Percentiles rank a stretch among this genome's conserved stretches.
phyloP scores from a whole-genome alignment of 2,888 invertebrate genomes.

The Beris morrisii region DNA sequence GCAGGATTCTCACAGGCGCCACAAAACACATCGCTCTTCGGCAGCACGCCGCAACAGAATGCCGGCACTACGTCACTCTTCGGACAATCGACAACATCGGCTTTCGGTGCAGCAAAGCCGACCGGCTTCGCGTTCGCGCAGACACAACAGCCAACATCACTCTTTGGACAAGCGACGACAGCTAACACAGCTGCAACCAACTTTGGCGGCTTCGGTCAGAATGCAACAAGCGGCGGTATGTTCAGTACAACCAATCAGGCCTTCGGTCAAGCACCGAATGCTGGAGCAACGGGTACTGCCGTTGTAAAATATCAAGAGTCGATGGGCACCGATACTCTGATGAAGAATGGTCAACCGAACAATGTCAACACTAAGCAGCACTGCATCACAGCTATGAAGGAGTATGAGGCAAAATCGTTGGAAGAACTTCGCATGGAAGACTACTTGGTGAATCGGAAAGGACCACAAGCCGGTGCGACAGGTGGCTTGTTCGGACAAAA shows the following conservation, averaged over 20 bases:
- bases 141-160: constrained; percentile 54
- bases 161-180: constrained; percentile 61
- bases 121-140: constrained; percentile 50
- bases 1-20: constrained; percentile 53
- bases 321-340: constrained; percentile 86
- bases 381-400: constrained; percentile 98
- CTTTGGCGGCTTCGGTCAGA: constrained; percentile 67
- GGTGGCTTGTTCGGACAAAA: constrained; percentile 60
- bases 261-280: constrained; percentile 47
- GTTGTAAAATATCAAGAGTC: constrained; percentile 82
- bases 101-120: constrained; percentile 63
- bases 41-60: constrained; percentile 56
- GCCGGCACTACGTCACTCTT: constrained; percentile 63
- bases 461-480: constrained; percentile 59
- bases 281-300: constrained; percentile 64
- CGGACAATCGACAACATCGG: constrained; percentile 62
- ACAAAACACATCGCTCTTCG: constrained; percentile 64
- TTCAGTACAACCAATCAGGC: constrained; percentile 57
- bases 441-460: constrained; percentile 88
- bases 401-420: constrained; percentile 91
- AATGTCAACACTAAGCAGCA: constrained; percentile 92
- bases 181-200: constrained; percentile 56
- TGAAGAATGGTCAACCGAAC: constrained; percentile 82
- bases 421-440: constrained; percentile 95
- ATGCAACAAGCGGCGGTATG: constrained; percentile 57